These are phyloP conservation scores for Nomada fucata DNA, from an alignment of 2,888 invertebrate genomes.

Conservation along the genomic window DNA sequence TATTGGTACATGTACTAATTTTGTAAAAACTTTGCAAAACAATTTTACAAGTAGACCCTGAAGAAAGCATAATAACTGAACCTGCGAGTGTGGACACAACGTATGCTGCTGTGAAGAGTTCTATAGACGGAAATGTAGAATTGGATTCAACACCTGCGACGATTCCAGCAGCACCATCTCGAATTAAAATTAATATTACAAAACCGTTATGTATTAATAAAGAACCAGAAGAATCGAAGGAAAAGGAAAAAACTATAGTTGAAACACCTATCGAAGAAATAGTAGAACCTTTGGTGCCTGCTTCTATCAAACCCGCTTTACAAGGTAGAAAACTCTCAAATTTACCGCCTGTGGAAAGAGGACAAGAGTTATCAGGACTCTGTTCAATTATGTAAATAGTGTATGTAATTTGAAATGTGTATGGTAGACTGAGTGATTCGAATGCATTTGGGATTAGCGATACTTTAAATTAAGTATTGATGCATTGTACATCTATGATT, in stretches of 20 bases:
- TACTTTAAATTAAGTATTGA: constrained; percentile 55
- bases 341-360: constrained; percentile 90
- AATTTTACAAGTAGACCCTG: constrained; percentile 80
- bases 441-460: constrained; percentile 51
- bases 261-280: constrained; percentile 84
- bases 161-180: constrained; percentile 83
- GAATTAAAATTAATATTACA: constrained; percentile 93
- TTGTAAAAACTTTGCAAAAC: background rate
- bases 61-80: constrained; percentile 85
- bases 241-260: constrained; percentile 71
- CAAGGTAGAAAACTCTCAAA: constrained; percentile 88
- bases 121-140: constrained; percentile 92
- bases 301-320: constrained; percentile 88
- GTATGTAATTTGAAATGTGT: constrained; percentile 48
- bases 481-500: constrained; percentile 66
- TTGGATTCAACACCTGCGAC: constrained; percentile 85
- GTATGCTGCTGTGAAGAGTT: constrained; percentile 86
- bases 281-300: constrained; percentile 76
- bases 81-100: constrained; percentile 85
- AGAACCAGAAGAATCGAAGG: constrained; percentile 79
- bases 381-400: constrained; percentile 92
- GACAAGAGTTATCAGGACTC: constrained; percentile 92
- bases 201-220: constrained; percentile 86
- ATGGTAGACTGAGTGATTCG: constrained; percentile 37
- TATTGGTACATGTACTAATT: background rate